Evolutionary conservation across 23 tunicate species (phyloP), one percentile per base, ranked within the genome.

Genomic region (Styela plicata): DNA sequence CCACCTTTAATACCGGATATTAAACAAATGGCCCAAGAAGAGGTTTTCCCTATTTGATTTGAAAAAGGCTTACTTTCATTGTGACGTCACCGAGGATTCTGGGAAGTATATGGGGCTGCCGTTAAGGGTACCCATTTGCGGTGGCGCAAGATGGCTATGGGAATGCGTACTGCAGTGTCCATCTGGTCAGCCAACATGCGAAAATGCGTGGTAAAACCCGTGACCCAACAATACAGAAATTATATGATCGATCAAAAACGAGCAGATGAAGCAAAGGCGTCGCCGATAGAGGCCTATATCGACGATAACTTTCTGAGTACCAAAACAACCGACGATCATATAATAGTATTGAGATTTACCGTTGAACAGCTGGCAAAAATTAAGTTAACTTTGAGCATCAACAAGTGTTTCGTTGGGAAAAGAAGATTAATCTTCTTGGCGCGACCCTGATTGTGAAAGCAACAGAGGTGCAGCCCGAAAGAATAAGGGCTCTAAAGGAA

Each of bases 231-330:
- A 32, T 71, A 71, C 29, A 34, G 77, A 20, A 29, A 71, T 3
- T 5, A 71, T 2, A 30, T 30, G 35, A 71, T 3, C 3, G 7
- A 71, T 16, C 2, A 71, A 3, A 34, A 71, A 10, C 62, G 24
- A 16, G 18, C 2, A 2, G 75, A 64, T 5, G 24, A 28, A 32
- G 35, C 67, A 31, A 36, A 69, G 24, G 34, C 86, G 53, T 22
- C 33, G 33, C 77, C 77, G 24, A 81, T 81, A 24, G 2, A 17
- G 34, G 74, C 32, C 7, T 83, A 83, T 33, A 83, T 83, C 3
- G 86, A 83, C 74, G 86, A 83, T 32, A 83, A 70, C 34, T 69
- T 83, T 33, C 35, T 83, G 2, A 74, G 79, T 36, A 83, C 86
- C 2, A 20, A 44, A 23, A 83, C 79, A 25, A 23, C 23, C 21